phyloP scores from a whole-genome alignment of 2,888 invertebrate genomes.

The Stratiomys singularior region DNA sequence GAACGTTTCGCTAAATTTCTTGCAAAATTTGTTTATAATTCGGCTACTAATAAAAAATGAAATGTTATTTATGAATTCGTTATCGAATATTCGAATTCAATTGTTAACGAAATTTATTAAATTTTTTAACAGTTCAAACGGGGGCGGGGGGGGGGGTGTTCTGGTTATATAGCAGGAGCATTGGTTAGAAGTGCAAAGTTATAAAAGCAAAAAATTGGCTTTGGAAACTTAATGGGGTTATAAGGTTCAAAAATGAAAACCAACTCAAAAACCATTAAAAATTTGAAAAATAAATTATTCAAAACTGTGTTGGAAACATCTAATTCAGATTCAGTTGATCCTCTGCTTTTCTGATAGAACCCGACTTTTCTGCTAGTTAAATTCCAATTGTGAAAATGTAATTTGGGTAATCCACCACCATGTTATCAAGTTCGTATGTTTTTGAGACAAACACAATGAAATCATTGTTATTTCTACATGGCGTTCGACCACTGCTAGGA shows the following conservation, averaged over 20 bases:
- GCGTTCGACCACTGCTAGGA: neutral
- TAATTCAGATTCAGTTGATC: slow-evolving; percentile 20
- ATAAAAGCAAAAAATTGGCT: no score
- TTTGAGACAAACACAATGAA: slow-evolving; percentile 26
- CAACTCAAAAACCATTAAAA: slow-evolving; percentile 13
- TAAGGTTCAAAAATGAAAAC: neutral
- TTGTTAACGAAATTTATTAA: no score
- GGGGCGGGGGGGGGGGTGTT: no score
- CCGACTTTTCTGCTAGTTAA: slow-evolving; percentile 18
- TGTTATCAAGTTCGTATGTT: slow-evolving; percentile 16
- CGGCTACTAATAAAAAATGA: no score
- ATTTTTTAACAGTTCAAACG: no score
- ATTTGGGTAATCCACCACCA: slow-evolving; percentile 20
- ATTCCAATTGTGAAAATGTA: slow-evolving; percentile 26
- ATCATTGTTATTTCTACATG: slow-evolving; percentile 11
- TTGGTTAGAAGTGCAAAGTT: no score
- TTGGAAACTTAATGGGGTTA: no score
- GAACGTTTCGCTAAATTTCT: slow-evolving; percentile 2
- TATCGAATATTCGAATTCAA: neutral
- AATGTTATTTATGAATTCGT: slow-evolving; percentile 5
- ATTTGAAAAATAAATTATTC: neutral
- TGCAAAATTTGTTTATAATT: neutral
- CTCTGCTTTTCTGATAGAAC: slow-evolving; percentile 40
- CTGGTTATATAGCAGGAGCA: no score
- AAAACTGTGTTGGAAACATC: slow-evolving; percentile 21